These are phyloP conservation scores for Drosophila nasuta DNA, from an alignment of 1,140 invertebrate species.

Conservation along the genomic window DNA sequence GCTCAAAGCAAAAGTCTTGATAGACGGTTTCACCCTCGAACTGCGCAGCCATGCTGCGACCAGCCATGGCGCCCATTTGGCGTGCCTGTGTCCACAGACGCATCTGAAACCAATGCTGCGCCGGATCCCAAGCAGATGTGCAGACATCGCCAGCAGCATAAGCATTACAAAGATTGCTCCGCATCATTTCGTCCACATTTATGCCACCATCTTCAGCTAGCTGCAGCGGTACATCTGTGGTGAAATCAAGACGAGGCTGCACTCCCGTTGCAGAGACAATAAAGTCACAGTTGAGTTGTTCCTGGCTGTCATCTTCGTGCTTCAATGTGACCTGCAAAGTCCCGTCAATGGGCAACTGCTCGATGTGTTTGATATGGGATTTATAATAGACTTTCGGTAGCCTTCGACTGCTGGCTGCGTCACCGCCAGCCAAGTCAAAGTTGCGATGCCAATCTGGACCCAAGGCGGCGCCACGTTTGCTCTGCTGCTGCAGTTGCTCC, in stretches of 20 bases:
- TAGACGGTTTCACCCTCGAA: constrained; percentile 88
- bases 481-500: constrained; percentile 63
- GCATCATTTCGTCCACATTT: constrained; percentile 93
- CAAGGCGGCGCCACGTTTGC: constrained; percentile 91
- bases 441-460: constrained; percentile 97
- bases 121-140: constrained; percentile 90
- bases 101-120: constrained; percentile 98
- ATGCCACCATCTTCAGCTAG: constrained; percentile 91
- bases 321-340: constrained; percentile 37
- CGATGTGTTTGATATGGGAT: constrained; percentile 36
- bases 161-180: constrained; percentile 91
- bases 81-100: constrained; percentile 98
- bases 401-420: background rate
- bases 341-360: constrained; percentile 1
- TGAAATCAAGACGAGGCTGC: constrained; percentile 88
- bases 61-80: constrained; percentile 98
- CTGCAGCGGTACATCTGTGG: constrained; percentile 86
- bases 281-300: constrained; percentile 91
- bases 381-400: constrained; percentile 64
- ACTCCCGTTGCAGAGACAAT: constrained; percentile 98
- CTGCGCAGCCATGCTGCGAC: constrained; percentile 93
- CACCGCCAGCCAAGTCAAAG: constrained; percentile 88
- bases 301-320: constrained; percentile 50
- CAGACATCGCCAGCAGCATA: constrained; percentile 98
- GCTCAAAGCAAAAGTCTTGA: constrained; percentile 98